Conservation (phyloP, 2,113 vertebrate genomes). For the Excalfactoria chinensis region DNA sequence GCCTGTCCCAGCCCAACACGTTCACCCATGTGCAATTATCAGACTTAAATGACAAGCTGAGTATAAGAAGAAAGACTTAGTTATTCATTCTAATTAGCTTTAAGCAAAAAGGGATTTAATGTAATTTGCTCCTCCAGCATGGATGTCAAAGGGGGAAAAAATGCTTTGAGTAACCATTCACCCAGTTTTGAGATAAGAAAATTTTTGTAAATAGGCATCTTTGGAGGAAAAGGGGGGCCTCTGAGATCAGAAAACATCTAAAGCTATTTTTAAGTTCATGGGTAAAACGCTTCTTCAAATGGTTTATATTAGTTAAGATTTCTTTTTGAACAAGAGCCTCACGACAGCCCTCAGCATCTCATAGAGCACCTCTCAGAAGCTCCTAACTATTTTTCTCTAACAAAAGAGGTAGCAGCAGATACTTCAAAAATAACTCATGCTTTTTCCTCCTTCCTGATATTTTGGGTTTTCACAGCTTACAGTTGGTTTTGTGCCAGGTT, state of each 20-base stretch:
- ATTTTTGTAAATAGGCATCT: neutral
- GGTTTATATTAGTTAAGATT: neutral
- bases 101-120: slow-evolving; percentile 29
- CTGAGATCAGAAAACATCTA: neutral
- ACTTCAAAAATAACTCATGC: neutral
- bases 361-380: neutral
- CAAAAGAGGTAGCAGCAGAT: neutral
- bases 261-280: slow-evolving; percentile 16
- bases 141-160: neutral
- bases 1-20: neutral
- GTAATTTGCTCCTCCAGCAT: neutral
- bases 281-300: neutral
- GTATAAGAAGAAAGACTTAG: slow-evolving; percentile 24
- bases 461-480: neutral
- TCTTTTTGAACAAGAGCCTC: slow-evolving; percentile 10
- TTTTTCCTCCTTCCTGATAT: slow-evolving; percentile 3
- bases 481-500: neutral
- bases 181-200: neutral
- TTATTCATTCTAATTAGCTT: slow-evolving; percentile 38
- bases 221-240: neutral
- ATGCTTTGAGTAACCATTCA: neutral
- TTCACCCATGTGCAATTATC: neutral
- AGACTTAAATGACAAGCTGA: neutral
- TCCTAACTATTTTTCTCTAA: neutral
- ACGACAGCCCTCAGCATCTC: slow-evolving; percentile 12